Evolutionary conservation across 1,140 invertebrate genomes (phyloP), one percentile per base, ranked within the genome.

Genomic region (Antheraea mylitta): DNA sequence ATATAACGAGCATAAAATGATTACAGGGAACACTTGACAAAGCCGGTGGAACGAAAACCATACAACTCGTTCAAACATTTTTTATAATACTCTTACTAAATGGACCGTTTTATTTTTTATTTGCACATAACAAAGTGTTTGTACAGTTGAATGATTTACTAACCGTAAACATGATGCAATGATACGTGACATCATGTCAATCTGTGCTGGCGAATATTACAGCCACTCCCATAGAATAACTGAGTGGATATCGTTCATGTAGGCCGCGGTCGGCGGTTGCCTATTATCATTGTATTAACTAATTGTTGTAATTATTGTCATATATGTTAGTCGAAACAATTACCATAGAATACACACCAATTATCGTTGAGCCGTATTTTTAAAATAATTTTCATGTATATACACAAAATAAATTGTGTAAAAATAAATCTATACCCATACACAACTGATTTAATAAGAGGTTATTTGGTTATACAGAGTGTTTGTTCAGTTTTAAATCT

Each of bases 161-260:
- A 64, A 48, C 42, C 8, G 64, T 65, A 42, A 42, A 19, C 42
- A 77, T 81, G 73, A 76, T 71, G 73, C 64, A 76, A 73, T 69
- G 62, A 61, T 67, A 66, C 42, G 72, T 85, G 82, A 83, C 81
- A 79, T 82, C 78, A 83, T 75, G 73, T 68, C 75, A 78, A 76
- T 77, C 69, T 78, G 69, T 64, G 38, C 64, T 72, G 42, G 79
- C 74, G 75, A 77, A 83, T 81, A 77, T 77, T 48, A 61, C 53
- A 69, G 71, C 80, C 80, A 68, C 79, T 81, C 82, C 83, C 76
- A 60, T 72, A 36, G 67, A 78, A 78, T 77, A 75, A 79, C 69
- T 30, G 64, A 65, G 42, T 78, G 71, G 72, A 77, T 73, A 73
- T 80, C 77, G 74, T 74, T 77, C 77, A 78, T 42, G 64, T 42